Percentiles rank a stretch among this genome's conserved stretches.
Conservation (phyloP, 1,140 invertebrate species). For the Phymastichus coffea region DNA sequence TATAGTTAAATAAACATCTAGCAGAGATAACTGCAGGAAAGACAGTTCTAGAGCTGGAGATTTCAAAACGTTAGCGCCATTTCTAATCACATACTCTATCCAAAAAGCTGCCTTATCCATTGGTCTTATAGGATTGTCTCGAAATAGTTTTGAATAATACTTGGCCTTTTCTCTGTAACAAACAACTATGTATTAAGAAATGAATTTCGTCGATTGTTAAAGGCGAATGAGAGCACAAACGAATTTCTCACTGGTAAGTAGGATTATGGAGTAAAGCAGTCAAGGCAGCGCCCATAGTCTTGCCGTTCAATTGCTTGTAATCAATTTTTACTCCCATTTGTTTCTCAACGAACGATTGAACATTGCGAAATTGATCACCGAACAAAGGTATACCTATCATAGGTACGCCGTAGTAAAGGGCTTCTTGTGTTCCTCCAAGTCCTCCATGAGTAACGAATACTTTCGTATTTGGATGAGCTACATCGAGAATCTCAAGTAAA, state of each 20-base stretch:
- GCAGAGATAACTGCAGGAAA: conserved; percentile 48
- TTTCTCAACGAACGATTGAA: conserved; percentile 44
- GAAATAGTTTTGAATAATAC: conserved; percentile 15
- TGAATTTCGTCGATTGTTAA: too few species aligned
- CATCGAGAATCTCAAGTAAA: conserved; percentile 5
- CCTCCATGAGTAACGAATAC: conserved; percentile 70
- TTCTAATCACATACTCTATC: conserved; percentile 51
- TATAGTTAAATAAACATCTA: conserved; percentile 45
- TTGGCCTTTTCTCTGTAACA: background rate
- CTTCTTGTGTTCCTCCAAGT: conserved; percentile 62
- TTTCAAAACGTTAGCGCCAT: conserved; percentile 52
- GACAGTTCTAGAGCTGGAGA: conserved; percentile 47
- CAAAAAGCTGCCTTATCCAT: conserved; percentile 44
- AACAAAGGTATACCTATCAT: conserved; percentile 64
- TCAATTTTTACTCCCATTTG: conserved; percentile 39
- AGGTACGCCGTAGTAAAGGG: conserved; percentile 60
- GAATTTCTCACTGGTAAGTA: conserved; percentile 31
- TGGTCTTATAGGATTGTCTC: conserved; percentile 40
- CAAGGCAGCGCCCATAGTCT: conserved; percentile 31
- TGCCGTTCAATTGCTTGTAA: conserved; percentile 31
- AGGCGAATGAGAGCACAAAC: too few species aligned
- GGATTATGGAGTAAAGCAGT: conserved; percentile 30
- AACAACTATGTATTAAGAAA: background rate
- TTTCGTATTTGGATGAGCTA: conserved; percentile 58
- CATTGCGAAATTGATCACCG: conserved; percentile 61